Conservation (phyloP, 2,888 invertebrate species). For the Cataglyphis cursor region DNA sequence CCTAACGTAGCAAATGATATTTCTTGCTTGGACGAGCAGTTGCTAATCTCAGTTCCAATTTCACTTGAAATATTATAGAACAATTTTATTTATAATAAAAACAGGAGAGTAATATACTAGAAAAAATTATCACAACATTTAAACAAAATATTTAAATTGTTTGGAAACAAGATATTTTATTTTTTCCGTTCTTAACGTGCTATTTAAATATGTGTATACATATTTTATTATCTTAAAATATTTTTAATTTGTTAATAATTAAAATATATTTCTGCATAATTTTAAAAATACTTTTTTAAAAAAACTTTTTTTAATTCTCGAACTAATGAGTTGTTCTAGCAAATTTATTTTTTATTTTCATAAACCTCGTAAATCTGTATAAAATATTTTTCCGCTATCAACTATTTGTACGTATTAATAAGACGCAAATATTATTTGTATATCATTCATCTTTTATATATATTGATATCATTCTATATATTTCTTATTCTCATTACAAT, state of each 20-base stretch:
- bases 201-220: not conserved
- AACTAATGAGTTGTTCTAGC: not conserved
- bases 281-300: not conserved
- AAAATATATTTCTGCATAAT: not conserved
- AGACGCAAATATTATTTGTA: not conserved
- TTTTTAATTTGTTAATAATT: not conserved
- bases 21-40: constrained; percentile 61
- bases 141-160: not conserved
- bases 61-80: constrained; percentile 29
- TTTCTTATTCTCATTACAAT: not conserved
- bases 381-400: not conserved
- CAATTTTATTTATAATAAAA: not conserved
- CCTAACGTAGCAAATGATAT: constrained; percentile 62
- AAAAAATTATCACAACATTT: not conserved
- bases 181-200: not conserved
- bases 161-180: constrained; percentile 1
- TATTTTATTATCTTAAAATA: too few species aligned
- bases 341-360: not conserved
- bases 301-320: not conserved
- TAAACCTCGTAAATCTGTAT: not conserved
- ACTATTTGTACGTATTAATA: not conserved
- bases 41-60: constrained; percentile 60
- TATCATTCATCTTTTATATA: not conserved
- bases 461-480: not conserved
- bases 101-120: not conserved